Evolutionary conservation across 2,113 vertebrate species (phyloP).

Genomic region (Phyllostomus discolor): DNA sequence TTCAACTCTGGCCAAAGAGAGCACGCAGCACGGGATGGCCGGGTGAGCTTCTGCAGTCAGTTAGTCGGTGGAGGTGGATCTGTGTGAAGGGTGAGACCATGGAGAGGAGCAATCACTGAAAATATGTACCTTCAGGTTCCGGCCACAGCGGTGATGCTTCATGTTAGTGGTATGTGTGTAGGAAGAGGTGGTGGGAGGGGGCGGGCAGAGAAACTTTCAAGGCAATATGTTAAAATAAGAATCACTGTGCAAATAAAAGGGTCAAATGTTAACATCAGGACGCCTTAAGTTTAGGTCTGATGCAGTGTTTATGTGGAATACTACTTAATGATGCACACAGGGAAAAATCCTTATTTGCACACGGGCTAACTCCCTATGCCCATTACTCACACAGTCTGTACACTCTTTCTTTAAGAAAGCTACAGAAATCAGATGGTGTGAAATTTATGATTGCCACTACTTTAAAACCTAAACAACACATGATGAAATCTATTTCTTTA

Average conservation of each 20-base stretch:
- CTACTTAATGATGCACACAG: background rate
- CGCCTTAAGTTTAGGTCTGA: background rate
- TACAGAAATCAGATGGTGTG: constrained; percentile 43
- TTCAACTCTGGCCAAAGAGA: background rate
- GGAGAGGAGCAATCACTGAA: background rate
- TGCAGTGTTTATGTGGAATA: background rate
- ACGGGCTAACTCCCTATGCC: background rate
- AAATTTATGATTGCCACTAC: background rate
- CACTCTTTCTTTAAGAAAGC: background rate
- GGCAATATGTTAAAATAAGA: background rate
- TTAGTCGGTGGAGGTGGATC: background rate
- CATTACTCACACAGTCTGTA: background rate
- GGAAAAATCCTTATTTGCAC: background rate
- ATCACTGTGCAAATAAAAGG: background rate
- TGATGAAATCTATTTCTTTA: constrained; percentile 49
- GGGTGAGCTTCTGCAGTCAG: background rate
- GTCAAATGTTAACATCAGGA: background rate
- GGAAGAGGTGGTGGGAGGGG: background rate
- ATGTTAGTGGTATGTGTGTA: background rate
- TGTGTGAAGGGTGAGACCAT: background rate
- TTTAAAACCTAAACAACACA: constrained; percentile 21
- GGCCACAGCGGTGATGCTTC: background rate
- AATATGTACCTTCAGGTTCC: background rate
- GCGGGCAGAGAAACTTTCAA: background rate
- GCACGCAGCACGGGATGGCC: accelerated